Conservation (phyloP, 1,140 invertebrate species). For the Drosophila sp. region DNA sequence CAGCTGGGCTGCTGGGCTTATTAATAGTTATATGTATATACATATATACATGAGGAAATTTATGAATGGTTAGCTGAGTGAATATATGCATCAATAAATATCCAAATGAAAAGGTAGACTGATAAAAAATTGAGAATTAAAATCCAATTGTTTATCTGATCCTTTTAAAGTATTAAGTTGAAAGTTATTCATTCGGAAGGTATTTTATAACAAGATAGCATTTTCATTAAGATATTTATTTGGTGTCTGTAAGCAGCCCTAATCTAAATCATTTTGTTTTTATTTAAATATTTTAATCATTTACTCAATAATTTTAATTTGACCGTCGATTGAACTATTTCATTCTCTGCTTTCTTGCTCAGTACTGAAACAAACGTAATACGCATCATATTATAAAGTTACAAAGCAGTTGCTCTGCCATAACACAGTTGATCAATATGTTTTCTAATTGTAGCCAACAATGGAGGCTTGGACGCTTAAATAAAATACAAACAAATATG, state of each 20-base stretch:
- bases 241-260: background rate
- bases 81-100: too few relatives aligned
- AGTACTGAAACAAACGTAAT: background rate
- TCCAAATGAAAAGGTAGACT: too few relatives aligned
- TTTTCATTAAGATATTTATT: background rate
- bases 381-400: slow-evolving; percentile 13
- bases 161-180: too few relatives aligned
- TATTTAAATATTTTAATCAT: background rate
- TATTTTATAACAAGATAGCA: background rate
- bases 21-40: too few relatives aligned
- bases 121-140: too few relatives aligned
- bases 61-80: too few relatives aligned
- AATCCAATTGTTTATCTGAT: too few relatives aligned
- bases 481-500: slow-evolving; percentile 81
- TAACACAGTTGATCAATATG: slow-evolving; percentile 72
- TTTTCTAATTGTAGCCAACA: slow-evolving; percentile 84
- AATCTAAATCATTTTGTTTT: background rate
- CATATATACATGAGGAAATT: too few relatives aligned
- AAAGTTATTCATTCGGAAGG: background rate
- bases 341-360: slow-evolving; percentile 34
- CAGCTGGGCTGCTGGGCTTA: too few relatives aligned
- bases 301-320: background rate
- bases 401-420: slow-evolving; percentile 34
- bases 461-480: slow-evolving; percentile 85
- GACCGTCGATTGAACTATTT: slow-evolving; percentile 24